phyloP scores from a whole-genome alignment of 2,888 invertebrate species.

The Petrolisthes manimaculis region DNA sequence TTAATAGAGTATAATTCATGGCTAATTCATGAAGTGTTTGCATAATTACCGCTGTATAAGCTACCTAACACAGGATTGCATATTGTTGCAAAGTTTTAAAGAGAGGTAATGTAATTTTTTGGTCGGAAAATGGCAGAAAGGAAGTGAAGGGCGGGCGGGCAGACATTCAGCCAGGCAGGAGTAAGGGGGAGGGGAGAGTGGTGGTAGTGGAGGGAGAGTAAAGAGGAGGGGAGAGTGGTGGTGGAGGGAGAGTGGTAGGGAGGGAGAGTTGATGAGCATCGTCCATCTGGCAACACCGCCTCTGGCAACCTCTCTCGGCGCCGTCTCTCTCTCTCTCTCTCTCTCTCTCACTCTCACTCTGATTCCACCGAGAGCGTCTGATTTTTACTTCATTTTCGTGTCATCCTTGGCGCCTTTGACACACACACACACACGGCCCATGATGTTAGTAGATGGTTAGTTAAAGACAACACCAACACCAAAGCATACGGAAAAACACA shows the following conservation, averaged over 20 bases:
- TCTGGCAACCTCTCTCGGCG: slow-evolving; percentile 9
- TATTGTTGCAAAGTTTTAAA: neutral
- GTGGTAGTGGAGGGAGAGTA: neutral
- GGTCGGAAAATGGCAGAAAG: neutral
- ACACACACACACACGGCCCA: too few relatives aligned
- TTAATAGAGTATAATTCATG: too few relatives aligned
- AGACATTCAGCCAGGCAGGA: too few relatives aligned
- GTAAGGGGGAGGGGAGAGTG: neutral
- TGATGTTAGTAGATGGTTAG: too few relatives aligned
- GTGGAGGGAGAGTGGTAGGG: neutral
- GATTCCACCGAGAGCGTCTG: slow-evolving; percentile 15
- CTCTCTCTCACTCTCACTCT: too few relatives aligned
- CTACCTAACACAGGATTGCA: neutral
- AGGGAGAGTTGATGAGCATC: neutral
- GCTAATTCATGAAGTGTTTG: too few relatives aligned
- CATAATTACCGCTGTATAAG: neutral
- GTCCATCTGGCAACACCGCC: neutral
- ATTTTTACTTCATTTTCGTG: slow-evolving; percentile 12
- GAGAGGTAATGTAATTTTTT: neutral
- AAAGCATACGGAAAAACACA: too few relatives aligned
- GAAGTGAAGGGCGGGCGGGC: too few relatives aligned
- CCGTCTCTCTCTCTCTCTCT: neutral
- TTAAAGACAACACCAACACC: too few relatives aligned
- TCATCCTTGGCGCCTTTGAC: neutral
- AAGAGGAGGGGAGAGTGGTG: neutral